Evolutionary conservation across 2,797 vertebrate species (phyloP).

Genomic region (Sandelia bainsii): DNA sequence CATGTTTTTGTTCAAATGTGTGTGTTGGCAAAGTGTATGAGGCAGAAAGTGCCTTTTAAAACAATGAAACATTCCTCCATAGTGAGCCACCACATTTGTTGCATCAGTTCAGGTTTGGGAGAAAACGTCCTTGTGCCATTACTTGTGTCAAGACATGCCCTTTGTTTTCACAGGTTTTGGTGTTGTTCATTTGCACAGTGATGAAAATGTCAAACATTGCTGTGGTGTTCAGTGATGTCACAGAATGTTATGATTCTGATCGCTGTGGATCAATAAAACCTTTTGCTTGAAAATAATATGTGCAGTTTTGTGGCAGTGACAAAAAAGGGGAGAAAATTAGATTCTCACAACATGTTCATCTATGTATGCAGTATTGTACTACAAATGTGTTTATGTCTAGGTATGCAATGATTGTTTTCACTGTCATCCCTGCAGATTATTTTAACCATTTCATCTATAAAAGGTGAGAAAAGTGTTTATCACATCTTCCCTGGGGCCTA

Average conservation of each 20-base stretch:
- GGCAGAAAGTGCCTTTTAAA: constrained; percentile 83
- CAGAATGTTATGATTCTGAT: constrained; percentile 79
- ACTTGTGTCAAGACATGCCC: constrained; percentile 56
- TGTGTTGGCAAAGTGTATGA: constrained; percentile 71
- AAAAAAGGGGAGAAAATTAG: background rate
- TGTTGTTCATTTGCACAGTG: constrained; percentile 76
- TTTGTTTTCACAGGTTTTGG: constrained; percentile 51
- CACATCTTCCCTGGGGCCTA: too few species aligned
- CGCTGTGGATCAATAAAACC: constrained; percentile 81
- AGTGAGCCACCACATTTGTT: constrained; percentile 63
- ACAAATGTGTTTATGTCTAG: background rate
- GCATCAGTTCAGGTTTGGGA: constrained; percentile 44
- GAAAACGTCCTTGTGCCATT: constrained; percentile 70
- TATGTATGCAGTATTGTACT: too few species aligned
- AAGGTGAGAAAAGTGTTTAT: too few species aligned
- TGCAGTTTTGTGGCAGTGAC: background rate
- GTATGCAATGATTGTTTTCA: background rate
- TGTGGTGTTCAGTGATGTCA: constrained; percentile 81
- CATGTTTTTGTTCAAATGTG: constrained; percentile 53
- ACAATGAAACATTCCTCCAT: constrained; percentile 79
- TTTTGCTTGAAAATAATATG: constrained; percentile 63
- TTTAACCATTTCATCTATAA: too few species aligned
- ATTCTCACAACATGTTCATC: background rate
- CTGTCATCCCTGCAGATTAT: too few species aligned
- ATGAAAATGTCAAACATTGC: constrained; percentile 70